Conservation (phyloP, 2,113 vertebrate species). For the Podarcis cretensis region DNA sequence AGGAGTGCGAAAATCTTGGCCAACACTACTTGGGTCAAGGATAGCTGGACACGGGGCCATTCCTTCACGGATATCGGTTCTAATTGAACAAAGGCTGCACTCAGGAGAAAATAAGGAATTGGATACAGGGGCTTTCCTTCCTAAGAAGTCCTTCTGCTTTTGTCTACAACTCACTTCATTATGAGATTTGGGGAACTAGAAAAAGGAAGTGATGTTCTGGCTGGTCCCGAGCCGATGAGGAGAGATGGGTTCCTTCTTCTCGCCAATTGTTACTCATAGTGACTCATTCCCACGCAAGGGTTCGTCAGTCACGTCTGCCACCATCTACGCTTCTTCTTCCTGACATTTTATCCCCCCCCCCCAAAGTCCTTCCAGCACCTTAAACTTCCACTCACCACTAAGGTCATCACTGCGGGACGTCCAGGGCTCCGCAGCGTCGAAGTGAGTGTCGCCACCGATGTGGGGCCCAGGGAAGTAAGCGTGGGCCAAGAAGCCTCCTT, state of each 20-base stretch:
- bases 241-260: background rate
- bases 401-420: conserved; percentile 84
- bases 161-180: too few species aligned
- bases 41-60: too few species aligned
- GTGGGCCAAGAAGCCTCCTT: conserved; percentile 90
- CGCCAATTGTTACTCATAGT: background rate
- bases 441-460: conserved; percentile 93
- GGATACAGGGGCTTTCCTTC: background rate
- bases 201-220: background rate
- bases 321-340: background rate
- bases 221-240: background rate
- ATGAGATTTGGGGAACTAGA: background rate
- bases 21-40: background rate
- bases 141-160: background rate
- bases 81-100: background rate
- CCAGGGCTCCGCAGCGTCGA: conserved; percentile 91
- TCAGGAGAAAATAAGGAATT: background rate
- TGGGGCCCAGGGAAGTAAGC: conserved; percentile 90
- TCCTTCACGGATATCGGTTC: background rate
- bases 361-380: background rate
- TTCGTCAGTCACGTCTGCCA: background rate
- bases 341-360: too few species aligned
- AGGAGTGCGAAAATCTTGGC: background rate
- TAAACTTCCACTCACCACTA: conserved; percentile 76
- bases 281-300: background rate